Percentiles rank a stretch among this genome's conserved stretches.
These are phyloP conservation scores for Cryptoblepharus egeriae DNA, from an alignment of 2,797 vertebrate genomes.

Conservation along the genomic window DNA sequence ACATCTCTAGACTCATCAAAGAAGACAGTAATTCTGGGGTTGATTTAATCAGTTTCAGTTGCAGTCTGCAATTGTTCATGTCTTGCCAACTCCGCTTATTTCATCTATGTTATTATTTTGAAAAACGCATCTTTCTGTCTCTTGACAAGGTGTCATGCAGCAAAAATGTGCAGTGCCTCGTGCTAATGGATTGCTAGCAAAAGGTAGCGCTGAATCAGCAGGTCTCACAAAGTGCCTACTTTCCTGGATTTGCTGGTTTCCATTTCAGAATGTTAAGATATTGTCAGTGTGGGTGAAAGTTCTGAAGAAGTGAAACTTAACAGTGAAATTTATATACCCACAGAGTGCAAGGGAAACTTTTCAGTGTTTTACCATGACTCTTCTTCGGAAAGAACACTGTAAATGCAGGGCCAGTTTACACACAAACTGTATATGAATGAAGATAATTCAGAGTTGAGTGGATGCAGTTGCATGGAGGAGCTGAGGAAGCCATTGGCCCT, in stretches of 20 bases:
- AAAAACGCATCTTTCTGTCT: constrained; percentile 16
- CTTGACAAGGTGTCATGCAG: constrained; percentile 42
- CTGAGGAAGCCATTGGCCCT: too few species aligned
- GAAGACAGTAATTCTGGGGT: constrained; percentile 38
- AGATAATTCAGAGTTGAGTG: neutral
- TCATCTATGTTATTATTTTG: constrained; percentile 15
- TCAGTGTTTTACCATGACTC: neutral
- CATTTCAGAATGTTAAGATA: neutral
- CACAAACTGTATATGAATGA: neutral
- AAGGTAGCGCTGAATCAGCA: constrained; percentile 43
- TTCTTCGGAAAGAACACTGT: neutral
- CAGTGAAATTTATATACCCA: constrained; percentile 13
- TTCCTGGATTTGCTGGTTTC: constrained; percentile 20
- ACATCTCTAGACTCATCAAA: neutral
- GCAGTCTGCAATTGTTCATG: constrained; percentile 36
- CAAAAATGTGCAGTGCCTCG: neutral
- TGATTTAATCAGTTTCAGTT: constrained; percentile 53
- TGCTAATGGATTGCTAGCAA: constrained; percentile 34
- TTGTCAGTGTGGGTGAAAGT: neutral
- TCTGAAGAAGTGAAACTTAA: neutral
- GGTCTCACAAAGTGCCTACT: constrained; percentile 27
- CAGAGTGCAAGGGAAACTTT: constrained; percentile 24
- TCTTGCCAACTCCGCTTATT: constrained; percentile 42
- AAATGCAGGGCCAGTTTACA: neutral
- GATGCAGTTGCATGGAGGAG: too few species aligned